Conservation (phyloP, 23 tunicate genomes). For the Aplidium turbinatum region DNA sequence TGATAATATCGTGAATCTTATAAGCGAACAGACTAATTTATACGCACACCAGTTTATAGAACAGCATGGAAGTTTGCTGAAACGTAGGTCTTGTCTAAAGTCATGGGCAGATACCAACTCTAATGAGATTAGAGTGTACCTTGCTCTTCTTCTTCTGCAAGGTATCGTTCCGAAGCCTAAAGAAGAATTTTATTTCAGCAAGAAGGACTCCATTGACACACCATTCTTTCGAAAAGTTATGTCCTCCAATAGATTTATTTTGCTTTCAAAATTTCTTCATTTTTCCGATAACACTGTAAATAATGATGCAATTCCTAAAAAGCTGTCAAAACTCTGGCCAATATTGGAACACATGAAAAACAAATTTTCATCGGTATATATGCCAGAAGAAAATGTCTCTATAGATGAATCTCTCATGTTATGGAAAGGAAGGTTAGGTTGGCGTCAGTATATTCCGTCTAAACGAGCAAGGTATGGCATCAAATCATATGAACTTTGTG, state of each 20-base stretch:
- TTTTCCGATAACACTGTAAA: not conserved
- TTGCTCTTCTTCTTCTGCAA: conserved; percentile 25
- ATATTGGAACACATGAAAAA: not conserved
- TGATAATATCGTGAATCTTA: no score
- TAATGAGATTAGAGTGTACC: not conserved
- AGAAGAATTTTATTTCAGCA: not conserved
- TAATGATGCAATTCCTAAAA: not conserved
- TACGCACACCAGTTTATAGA: not conserved
- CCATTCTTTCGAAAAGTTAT: conserved; percentile 22
- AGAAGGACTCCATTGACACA: not conserved
- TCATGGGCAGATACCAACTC: not conserved
- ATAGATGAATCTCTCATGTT: conserved; percentile 16
- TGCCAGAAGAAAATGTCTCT: conserved; percentile 5
- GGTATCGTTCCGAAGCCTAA: conserved; percentile 6
- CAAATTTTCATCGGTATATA: not conserved
- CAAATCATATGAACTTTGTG: conserved; percentile 9
- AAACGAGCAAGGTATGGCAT: conserved; percentile 11
- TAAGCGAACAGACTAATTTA: conserved; percentile 1
- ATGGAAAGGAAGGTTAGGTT: conserved; percentile 4
- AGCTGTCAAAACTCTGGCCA: conserved; percentile 24
- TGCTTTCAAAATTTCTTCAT: conserved; percentile 7
- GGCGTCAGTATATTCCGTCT: conserved; percentile 13
- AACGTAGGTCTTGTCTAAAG: not conserved
- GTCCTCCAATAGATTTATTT: not conserved
- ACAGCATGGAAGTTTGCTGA: not conserved